Conservation (phyloP, 2,888 invertebrate genomes). For the Melikaiella ostensackeni region DNA sequence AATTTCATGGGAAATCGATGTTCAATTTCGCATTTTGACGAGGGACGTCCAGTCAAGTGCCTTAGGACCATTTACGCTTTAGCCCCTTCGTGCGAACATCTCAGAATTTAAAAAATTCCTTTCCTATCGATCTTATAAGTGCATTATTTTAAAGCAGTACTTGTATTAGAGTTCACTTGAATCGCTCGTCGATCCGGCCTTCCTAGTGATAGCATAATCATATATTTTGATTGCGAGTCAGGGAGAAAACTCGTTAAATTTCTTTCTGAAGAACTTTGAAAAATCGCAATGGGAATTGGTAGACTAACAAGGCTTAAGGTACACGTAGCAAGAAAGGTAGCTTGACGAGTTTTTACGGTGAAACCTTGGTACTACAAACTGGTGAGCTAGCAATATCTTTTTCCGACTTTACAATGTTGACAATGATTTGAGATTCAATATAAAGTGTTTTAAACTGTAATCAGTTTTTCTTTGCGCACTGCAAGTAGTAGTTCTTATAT, state of each 20-base stretch:
- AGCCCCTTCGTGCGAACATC: slow-evolving; percentile 9
- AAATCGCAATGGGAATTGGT: slow-evolving; percentile 13
- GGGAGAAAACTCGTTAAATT: slow-evolving; percentile 6
- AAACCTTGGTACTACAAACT: slow-evolving; percentile 40
- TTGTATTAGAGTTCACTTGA: not conserved
- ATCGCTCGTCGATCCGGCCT: not conserved
- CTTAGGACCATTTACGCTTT: slow-evolving; percentile 19
- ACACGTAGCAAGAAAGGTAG: slow-evolving; percentile 21
- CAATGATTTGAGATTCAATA: slow-evolving; percentile 38
- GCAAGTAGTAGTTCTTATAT: slow-evolving; percentile 18
- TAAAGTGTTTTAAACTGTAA: slow-evolving; percentile 33
- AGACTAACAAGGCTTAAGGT: slow-evolving; percentile 44
- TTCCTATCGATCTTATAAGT: not conserved
- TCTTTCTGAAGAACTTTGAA: slow-evolving; percentile 20
- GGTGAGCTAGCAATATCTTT: slow-evolving; percentile 36
- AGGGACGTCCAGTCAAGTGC: slow-evolving; percentile 60
- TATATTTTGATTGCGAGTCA: slow-evolving; percentile 4
- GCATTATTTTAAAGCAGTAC: not conserved
- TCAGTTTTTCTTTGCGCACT: slow-evolving; percentile 24
- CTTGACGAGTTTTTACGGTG: slow-evolving; percentile 33
- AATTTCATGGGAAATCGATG: slow-evolving; percentile 74
- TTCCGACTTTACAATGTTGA: slow-evolving; percentile 30
- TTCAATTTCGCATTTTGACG: slow-evolving; percentile 74
- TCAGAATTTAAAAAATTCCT: not conserved
- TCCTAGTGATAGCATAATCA: not conserved